phyloP scores from a whole-genome alignment of 1,140 invertebrate species.

The Parasteatoda tepidariorum region DNA sequence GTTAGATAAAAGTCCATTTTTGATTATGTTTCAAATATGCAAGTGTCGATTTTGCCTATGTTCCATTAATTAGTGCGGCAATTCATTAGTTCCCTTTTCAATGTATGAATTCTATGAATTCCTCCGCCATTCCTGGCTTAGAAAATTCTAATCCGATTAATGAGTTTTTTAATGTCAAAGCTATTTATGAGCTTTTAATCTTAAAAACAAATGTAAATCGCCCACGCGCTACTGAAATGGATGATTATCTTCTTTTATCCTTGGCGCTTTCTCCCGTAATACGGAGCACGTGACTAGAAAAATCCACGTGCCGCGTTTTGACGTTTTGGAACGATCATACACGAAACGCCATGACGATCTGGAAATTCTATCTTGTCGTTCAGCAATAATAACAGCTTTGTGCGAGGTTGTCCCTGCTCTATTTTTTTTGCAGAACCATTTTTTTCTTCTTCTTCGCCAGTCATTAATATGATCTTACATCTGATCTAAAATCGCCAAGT shows the following conservation, averaged over 20 bases:
- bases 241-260: neutral
- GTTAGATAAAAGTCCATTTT: no score
- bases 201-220: no score
- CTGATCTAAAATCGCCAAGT: conserved; percentile 6
- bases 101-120: no score
- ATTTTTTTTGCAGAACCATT: neutral
- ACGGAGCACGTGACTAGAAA: neutral
- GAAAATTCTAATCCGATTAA: no score
- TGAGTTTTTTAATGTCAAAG: no score
- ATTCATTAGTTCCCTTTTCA: no score
- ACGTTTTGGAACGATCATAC: conserved; percentile 2
- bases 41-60: no score
- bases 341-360: conserved; percentile 11
- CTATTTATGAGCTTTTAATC: no score
- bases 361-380: conserved; percentile 2
- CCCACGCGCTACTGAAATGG: neutral
- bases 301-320: conserved; percentile 2
- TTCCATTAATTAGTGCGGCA: no score
- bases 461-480: conserved; percentile 16
- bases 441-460: neutral
- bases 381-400: conserved; percentile 9
- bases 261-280: neutral
- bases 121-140: no score
- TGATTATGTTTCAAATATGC: no score
- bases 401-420: neutral